A percentile compares a stretch with the other conserved stretches of the same genome.
Evolutionary conservation across 2,888 invertebrate species (phyloP).

Genomic region (Salticus scenicus): DNA sequence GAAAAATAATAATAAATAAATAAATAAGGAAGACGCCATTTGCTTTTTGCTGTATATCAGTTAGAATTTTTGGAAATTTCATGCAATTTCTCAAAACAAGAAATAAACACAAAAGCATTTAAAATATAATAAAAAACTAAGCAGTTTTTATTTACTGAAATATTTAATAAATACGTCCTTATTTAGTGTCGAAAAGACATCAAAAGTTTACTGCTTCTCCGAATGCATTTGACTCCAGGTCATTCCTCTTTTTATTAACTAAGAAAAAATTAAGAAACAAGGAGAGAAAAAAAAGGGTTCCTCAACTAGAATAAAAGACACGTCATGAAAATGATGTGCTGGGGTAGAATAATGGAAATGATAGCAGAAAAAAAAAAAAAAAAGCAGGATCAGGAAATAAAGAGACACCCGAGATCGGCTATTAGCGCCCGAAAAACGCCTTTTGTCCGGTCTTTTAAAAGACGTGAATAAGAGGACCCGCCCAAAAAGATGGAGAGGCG

Average conservation of each 20-base stretch:
- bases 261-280: not conserved
- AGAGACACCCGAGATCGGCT: conserved; percentile 44
- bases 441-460: conserved; percentile 31
- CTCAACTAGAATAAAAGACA: not conserved
- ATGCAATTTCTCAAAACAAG: too few relatives aligned
- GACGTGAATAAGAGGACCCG: conserved; percentile 15
- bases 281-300: not conserved
- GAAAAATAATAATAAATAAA: too few relatives aligned
- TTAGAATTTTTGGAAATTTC: too few relatives aligned
- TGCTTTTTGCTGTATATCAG: too few relatives aligned
- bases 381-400: conserved; percentile 19
- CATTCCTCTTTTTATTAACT: conserved; percentile 27
- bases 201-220: too few relatives aligned
- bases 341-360: conserved; percentile 1
- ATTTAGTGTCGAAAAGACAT: too few relatives aligned
- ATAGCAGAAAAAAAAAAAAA: conserved; percentile 11
- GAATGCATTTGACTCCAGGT: too few relatives aligned
- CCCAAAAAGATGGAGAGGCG: conserved; percentile 28
- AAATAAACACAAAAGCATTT: too few relatives aligned
- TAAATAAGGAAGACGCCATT: too few relatives aligned
- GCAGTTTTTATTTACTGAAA: too few relatives aligned
- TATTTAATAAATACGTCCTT: too few relatives aligned
- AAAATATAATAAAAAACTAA: too few relatives aligned
- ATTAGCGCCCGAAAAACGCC: conserved; percentile 52
- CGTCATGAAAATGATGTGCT: not conserved